Evolutionary conservation across 2,113 vertebrate genomes (phyloP), one percentile per base, ranked within the genome.

Genomic region (Cariama cristata): DNA sequence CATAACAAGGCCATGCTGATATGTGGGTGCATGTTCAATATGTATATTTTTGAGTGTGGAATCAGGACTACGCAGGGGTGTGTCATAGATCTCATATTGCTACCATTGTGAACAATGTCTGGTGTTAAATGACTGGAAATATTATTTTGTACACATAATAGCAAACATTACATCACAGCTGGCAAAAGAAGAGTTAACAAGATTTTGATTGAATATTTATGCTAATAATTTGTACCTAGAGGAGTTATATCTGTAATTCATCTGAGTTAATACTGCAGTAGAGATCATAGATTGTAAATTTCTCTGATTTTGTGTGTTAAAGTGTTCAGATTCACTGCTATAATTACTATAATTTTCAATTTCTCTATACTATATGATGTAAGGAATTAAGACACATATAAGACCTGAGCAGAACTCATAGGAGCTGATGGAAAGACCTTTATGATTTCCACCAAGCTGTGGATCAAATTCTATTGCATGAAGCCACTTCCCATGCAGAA

Each of bases 121-220:
- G 16, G 12, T 83, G 26, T 52, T 74, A 84, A 71, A 63, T 24
- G 23, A 72, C 30, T 71, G 26, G 28, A 87, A 74, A 79, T 56
- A 71, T 19, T 49, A 23, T 73, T 91, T 89, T 75, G 55, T 53
- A 58, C 6, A 22, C 9, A 42, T 66, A 64, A 90, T 19, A 42
- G 12, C 35, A 73, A 79, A 35, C 16, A 55, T 53, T 38, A 27
- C 17, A 85, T 24, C 62, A 82, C 23, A 88, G 20, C 30, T 92
- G 58, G 28, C 27, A 56, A 67, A 93, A 84, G 22, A 94, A 64
- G 15, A 35, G 44, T 52, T 86, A 79, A 81, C 4, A 88, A 72
- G 56, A 52, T 44, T 90, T 93, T 92, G 23, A 63, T 38, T 55
- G 12, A 88, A 71, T 93, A 74, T 79, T 96, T 95, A 67, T 79